These are phyloP conservation scores for Agrochola macilenta DNA, from an alignment of 2,888 invertebrate species.

Conservation along the genomic window DNA sequence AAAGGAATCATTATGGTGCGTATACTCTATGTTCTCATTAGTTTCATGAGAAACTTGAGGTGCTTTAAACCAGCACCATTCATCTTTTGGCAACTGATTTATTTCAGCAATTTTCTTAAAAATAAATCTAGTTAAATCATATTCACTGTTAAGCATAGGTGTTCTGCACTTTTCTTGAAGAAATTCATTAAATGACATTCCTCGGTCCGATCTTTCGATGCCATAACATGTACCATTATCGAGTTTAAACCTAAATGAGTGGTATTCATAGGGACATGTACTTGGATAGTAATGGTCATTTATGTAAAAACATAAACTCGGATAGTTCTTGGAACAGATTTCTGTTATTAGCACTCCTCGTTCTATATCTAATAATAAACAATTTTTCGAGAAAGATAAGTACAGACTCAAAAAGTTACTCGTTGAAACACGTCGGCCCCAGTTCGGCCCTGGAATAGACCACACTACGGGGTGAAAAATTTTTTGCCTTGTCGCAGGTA, in stretches of 20 bases:
- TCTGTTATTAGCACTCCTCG: slow-evolving; percentile 75
- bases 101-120: slow-evolving; percentile 80
- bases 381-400: slow-evolving; percentile 76
- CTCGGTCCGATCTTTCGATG: slow-evolving; percentile 76
- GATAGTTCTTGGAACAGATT: slow-evolving; percentile 76
- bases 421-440: slow-evolving; percentile 75
- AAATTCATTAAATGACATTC: slow-evolving; percentile 78
- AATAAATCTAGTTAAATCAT: slow-evolving; percentile 76
- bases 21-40: slow-evolving; percentile 26
- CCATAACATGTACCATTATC: slow-evolving; percentile 83
- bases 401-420: slow-evolving; percentile 69
- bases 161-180: slow-evolving; percentile 73
- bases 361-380: slow-evolving; percentile 80
- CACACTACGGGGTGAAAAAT: slow-evolving; percentile 85
- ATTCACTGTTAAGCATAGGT: slow-evolving; percentile 75
- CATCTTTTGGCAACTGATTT: slow-evolving; percentile 69
- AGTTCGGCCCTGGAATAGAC: slow-evolving; percentile 87
- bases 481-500: slow-evolving; percentile 86
- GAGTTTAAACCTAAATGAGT: slow-evolving; percentile 79
- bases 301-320: slow-evolving; percentile 84
- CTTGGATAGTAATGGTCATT: slow-evolving; percentile 81
- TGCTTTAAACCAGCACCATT: slow-evolving; percentile 83
- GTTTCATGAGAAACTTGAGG: slow-evolving; percentile 30
- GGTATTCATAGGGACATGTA: slow-evolving; percentile 82
- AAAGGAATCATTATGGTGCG: slow-evolving; percentile 26